Evolutionary conservation across 2,113 vertebrate genomes (phyloP).

Genomic region (Platanista minor): DNA sequence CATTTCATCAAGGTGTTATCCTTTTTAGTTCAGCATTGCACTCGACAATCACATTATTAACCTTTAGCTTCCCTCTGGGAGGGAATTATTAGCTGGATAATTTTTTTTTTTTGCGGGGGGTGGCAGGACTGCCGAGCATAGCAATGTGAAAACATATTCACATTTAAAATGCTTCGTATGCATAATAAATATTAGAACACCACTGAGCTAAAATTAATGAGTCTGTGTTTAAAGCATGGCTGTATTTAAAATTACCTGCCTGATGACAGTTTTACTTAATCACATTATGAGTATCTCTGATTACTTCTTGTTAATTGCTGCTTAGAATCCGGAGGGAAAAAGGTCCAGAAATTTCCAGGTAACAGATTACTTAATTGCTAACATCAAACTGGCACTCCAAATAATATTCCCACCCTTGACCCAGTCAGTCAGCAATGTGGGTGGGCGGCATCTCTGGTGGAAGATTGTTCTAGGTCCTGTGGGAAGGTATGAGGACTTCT

Average conservation of each 20-base stretch:
- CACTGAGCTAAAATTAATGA: constrained; percentile 56
- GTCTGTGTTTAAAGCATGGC: constrained; percentile 24
- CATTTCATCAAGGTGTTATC: background rate
- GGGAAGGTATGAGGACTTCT: background rate
- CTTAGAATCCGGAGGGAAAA: background rate
- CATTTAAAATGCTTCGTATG: constrained; percentile 42
- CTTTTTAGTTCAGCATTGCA: background rate
- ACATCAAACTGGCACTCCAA: background rate
- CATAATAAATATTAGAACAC: constrained; percentile 5
- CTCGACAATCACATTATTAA: background rate
- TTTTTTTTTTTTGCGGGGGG: background rate
- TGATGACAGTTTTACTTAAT: constrained; percentile 50
- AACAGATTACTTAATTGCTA: constrained; percentile 16
- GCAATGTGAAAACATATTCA: background rate
- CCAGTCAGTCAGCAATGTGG: background rate
- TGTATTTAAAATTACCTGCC: constrained; percentile 37
- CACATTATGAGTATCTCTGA: constrained; percentile 51
- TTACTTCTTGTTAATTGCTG: constrained; percentile 56
- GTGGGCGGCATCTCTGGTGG: background rate
- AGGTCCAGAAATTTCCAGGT: constrained; percentile 13
- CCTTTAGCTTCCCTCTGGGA: background rate
- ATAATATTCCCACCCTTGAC: background rate
- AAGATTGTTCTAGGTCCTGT: background rate
- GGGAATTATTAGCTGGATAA: background rate
- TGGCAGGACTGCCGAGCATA: background rate